Conservation (phyloP, 2,888 invertebrate genomes). For the Dysmachus trigonus region DNA sequence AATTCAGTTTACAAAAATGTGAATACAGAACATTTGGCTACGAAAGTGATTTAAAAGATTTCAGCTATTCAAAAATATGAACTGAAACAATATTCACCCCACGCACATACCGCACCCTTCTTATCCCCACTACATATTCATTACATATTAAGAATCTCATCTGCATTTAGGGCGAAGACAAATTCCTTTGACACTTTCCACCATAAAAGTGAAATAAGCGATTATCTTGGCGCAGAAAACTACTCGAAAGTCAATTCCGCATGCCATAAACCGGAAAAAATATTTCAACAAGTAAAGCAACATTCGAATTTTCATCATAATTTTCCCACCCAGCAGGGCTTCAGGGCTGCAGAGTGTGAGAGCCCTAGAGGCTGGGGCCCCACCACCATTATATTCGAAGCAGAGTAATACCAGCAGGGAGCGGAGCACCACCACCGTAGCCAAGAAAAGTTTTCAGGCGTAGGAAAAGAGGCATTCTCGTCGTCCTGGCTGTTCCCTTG, state of each 20-base stretch:
- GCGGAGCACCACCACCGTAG: no score
- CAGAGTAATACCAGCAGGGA: neutral
- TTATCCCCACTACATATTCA: neutral
- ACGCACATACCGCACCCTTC: neutral
- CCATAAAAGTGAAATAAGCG: slow-evolving; percentile 13
- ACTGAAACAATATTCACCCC: neutral
- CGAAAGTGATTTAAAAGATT: neutral
- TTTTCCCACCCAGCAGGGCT: neutral
- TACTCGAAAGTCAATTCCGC: slow-evolving; percentile 25
- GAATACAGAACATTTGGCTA: neutral
- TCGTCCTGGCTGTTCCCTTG: neutral
- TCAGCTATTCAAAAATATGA: neutral
- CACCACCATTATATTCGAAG: neutral
- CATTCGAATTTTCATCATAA: slow-evolving; percentile 33
- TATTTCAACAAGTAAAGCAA: slow-evolving; percentile 28
- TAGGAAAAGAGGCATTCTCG: neutral
- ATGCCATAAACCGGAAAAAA: slow-evolving; percentile 23
- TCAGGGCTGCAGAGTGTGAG: neutral
- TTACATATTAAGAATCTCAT: neutral
- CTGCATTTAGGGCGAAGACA: neutral
- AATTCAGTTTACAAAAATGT: no score
- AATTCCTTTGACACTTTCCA: neutral
- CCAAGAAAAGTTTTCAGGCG: neutral
- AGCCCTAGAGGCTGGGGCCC: neutral
- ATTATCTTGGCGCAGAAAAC: slow-evolving; percentile 1